Conservation (phyloP, 37 sponge, comb jelly and placozoan species). For the Axinella damicornis region DNA sequence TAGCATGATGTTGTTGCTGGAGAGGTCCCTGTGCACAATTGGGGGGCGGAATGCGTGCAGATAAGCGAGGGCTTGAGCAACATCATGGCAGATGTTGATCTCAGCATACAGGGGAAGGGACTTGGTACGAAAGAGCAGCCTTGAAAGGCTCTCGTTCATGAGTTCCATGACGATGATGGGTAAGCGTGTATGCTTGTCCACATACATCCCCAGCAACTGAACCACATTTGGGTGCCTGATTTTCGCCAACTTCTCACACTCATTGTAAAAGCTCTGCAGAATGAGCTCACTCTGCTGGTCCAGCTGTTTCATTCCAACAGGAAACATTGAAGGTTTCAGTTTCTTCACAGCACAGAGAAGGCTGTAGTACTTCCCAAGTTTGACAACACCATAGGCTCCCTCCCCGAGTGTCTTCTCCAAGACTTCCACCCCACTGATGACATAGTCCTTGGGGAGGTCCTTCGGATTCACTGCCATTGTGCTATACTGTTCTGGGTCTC, state of each 20-base stretch:
- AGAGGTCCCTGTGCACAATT: constrained; percentile 66
- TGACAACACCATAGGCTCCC: constrained; percentile 63
- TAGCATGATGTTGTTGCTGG: constrained; percentile 58
- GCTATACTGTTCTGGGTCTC: no score
- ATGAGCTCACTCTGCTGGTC: constrained; percentile 57
- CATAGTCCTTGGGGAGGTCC: constrained; percentile 43
- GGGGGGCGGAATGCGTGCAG: constrained; percentile 48
- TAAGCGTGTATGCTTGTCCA: constrained; percentile 35
- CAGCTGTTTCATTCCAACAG: constrained; percentile 43
- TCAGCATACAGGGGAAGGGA: constrained; percentile 45
- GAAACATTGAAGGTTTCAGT: constrained; percentile 50
- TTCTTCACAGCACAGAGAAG: constrained; percentile 58
- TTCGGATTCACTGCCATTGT: constrained; percentile 3
- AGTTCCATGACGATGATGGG: constrained; percentile 71
- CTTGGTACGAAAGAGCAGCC: constrained; percentile 31
- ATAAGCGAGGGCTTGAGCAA: constrained; percentile 53
- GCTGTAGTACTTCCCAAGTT: constrained; percentile 43
- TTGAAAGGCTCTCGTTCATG: constrained; percentile 44
- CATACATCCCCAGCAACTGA: constrained; percentile 37
- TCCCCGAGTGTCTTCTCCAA: constrained; percentile 45
- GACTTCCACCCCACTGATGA: constrained; percentile 45
- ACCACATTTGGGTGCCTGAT: constrained; percentile 64
- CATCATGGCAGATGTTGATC: constrained; percentile 58
- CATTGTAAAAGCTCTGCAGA: constrained; percentile 54
- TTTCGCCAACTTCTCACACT: constrained; percentile 45